Base-by-base conservation (phyloP, 2,888 invertebrate genomes). In the Pelosia muscerda region DNA sequence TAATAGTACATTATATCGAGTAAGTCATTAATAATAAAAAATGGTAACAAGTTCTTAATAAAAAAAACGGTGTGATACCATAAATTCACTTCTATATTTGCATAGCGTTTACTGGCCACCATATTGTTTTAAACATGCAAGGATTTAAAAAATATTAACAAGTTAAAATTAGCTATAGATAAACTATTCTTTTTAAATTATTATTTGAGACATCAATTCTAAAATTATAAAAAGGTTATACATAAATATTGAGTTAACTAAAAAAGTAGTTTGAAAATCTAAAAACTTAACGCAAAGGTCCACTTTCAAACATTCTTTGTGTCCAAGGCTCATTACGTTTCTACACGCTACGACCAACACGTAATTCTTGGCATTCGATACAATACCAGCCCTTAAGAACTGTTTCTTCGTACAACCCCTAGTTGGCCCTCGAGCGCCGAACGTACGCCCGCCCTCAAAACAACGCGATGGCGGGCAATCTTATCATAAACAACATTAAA, bases 281-380 rank as follows among this genome's bases (percentile, higher is more conserved):
- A 65, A 49, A 71, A 55, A 65, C 62, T 49, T 66, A 66, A 60
- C 58, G 66, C 69, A 77, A 76, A 75, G 69, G 77, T 79, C 78
- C 79, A 79, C 72, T 83, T 79, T 75, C 77, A 13, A 68, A 75
- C 75, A 81, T 81, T 84, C 83, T 85, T 78, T 77, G 77, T 84
- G 81, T 72, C 84, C 83, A 86, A 84, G 78, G 81, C 83, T 84
- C 84, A 85, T 85, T 87, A 86, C 73, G 76, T 69, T 77, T 75
- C 73, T 81, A 86, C 86, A 86, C 86, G 81, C 86, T 81, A 81
- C 73, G 66, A 71, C 71, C 79, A 77, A 81, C 81, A 86, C 84
- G 88, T 86, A 86, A 86, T 85, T 84, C 88, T 88, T 88, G 86
- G 88, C 88, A 91, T 90, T 90, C 88, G 81, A 90, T 85, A 86